Evolutionary conservation across 2,113 vertebrate genomes (phyloP).

Genomic region (Hucho hucho): DNA sequence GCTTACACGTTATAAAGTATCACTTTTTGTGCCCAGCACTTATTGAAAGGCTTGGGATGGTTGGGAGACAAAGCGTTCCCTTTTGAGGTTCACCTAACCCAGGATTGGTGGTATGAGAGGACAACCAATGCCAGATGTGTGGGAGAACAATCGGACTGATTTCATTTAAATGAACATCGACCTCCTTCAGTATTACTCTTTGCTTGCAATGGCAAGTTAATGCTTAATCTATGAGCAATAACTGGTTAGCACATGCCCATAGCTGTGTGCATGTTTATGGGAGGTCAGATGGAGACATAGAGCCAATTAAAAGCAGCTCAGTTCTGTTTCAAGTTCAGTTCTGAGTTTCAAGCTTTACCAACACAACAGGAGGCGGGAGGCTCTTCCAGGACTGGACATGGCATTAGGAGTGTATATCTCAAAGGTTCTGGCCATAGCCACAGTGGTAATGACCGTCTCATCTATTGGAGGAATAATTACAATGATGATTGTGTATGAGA

Average conservation of each 20-base stretch:
- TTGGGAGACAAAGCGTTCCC: constrained; percentile 25
- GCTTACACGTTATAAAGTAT: neutral
- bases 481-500: constrained; percentile 74
- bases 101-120: constrained; percentile 43
- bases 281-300: constrained; percentile 32
- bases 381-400: constrained; percentile 67
- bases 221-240: constrained; percentile 62
- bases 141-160: constrained; percentile 35
- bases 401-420: constrained; percentile 70
- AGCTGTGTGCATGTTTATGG: constrained; percentile 45
- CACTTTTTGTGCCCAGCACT: neutral
- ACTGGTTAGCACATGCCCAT: constrained; percentile 47
- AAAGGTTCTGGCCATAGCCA: constrained; percentile 70
- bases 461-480: constrained; percentile 74
- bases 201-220: constrained; percentile 69
- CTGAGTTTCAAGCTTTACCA: constrained; percentile 25
- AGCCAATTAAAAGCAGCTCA: constrained; percentile 1
- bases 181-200: constrained; percentile 32
- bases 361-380: neutral
- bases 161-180: constrained; percentile 42
- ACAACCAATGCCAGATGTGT: constrained; percentile 66
- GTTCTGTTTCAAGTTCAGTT: constrained; percentile 12
- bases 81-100: constrained; percentile 44
- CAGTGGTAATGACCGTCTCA: constrained; percentile 63
- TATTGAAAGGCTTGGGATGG: constrained; percentile 11